phyloP scores from a whole-genome alignment of 2,888 invertebrate species.

The Gonocerus acuteangulatus region DNA sequence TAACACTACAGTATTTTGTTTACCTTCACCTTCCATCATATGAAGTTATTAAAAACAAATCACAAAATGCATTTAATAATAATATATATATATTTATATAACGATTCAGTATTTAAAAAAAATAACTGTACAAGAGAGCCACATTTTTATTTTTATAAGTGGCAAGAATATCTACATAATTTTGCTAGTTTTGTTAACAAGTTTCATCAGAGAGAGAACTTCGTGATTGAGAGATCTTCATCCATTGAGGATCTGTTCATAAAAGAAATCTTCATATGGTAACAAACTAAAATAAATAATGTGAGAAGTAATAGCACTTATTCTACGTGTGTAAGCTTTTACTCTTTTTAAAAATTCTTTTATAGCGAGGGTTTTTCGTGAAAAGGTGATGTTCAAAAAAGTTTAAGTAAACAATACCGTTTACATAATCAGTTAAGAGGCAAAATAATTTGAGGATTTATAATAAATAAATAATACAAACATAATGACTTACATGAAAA shows the following conservation, averaged over 20 bases:
- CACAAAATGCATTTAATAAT: conserved; percentile 29
- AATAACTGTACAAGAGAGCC: background rate
- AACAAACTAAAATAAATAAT: background rate
- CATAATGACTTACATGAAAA: background rate
- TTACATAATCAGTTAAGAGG: too few species aligned
- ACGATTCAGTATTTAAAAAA: conserved; percentile 1
- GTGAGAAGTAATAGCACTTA: conserved; percentile 1
- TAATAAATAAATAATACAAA: background rate
- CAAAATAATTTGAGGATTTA: too few species aligned
- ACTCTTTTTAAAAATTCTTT: too few species aligned
- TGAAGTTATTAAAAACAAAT: conserved; percentile 30
- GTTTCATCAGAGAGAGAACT: background rate
- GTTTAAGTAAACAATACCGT: too few species aligned
- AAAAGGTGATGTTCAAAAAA: too few species aligned
- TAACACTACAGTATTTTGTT: conserved; percentile 28
- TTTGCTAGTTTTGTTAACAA: conserved; percentile 1
- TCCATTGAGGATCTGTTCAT: background rate
- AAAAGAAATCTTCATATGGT: background rate
- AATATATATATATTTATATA: background rate
- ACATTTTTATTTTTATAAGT: background rate
- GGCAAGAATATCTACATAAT: background rate
- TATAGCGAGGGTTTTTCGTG: too few species aligned
- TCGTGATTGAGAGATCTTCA: background rate
- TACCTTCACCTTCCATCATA: conserved; percentile 33
- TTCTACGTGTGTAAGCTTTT: background rate